A percentile compares a stretch with the other conserved stretches of the same genome.
phyloP scores from a whole-genome alignment of 2,888 invertebrate genomes.

The Drosophila incognita region DNA sequence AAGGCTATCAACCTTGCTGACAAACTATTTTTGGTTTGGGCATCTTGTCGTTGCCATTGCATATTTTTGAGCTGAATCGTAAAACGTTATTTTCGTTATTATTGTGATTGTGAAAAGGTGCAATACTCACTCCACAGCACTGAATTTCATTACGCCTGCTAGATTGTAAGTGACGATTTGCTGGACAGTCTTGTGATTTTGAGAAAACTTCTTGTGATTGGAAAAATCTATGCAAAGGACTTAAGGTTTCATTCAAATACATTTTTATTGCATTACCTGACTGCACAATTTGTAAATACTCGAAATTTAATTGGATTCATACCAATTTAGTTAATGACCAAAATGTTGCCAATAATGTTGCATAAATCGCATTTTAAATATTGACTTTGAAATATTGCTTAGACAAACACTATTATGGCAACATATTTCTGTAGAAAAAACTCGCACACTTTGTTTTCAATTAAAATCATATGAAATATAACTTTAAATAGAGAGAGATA shows the following conservation, averaged over 20 bases:
- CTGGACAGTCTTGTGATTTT: slow-evolving; percentile 16
- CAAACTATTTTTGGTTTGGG: not conserved
- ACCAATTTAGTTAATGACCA: slow-evolving; percentile 40
- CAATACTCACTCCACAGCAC: slow-evolving; percentile 14
- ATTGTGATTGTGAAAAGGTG: too few relatives aligned
- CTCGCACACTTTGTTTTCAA: not conserved
- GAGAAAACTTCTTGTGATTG: slow-evolving; percentile 8
- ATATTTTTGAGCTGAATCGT: slow-evolving; percentile 1
- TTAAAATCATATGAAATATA: not conserved
- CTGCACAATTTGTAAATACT: slow-evolving; percentile 57
- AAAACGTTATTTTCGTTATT: not conserved
- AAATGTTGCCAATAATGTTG: slow-evolving; percentile 12
- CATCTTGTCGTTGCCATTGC: not conserved
- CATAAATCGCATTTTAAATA: slow-evolving; percentile 6
- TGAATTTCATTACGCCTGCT: not conserved
- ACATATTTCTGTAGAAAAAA: not conserved
- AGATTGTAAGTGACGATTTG: not conserved
- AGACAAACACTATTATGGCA: not conserved
- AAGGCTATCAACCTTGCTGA: not conserved
- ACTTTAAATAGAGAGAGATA: not conserved
- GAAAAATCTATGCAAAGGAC: slow-evolving; percentile 8
- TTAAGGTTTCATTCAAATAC: not conserved
- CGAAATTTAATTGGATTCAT: slow-evolving; percentile 58
- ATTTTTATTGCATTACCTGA: slow-evolving; percentile 21
- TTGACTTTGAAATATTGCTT: slow-evolving; percentile 11